A percentile compares a stretch with the other conserved stretches of the same genome.
phyloP scores from a whole-genome alignment of 2,113 vertebrate genomes.

The Scopus umbretta region DNA sequence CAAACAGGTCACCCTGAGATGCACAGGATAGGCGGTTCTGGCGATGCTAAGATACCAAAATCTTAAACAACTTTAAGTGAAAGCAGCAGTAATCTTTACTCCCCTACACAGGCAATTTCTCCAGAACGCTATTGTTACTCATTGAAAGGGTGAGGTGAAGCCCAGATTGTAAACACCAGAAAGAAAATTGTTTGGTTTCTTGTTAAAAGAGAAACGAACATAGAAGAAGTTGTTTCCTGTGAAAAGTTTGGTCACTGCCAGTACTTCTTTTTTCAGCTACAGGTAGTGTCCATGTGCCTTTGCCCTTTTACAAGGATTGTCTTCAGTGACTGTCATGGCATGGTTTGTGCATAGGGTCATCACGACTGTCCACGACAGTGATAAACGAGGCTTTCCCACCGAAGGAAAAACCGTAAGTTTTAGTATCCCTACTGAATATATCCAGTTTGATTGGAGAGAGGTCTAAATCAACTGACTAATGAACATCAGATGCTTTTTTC shows the following conservation, averaged over 20 bases:
- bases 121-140: background rate
- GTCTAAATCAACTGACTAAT: background rate
- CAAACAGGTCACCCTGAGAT: background rate
- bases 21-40: background rate
- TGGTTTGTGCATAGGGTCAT: background rate
- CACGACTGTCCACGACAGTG: background rate
- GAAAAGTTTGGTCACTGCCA: background rate
- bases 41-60: background rate
- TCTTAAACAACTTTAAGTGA: background rate
- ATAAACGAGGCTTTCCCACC: background rate
- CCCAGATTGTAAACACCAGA: background rate
- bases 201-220: background rate
- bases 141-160: background rate
- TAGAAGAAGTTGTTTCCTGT: background rate
- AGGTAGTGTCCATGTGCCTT: background rate
- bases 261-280: background rate
- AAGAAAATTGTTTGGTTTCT: background rate
- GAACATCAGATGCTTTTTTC: background rate
- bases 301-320: background rate
- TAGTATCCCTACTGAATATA: background rate
- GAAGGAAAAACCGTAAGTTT: background rate
- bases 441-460: background rate
- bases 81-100: background rate
- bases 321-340: background rate
- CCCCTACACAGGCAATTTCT: background rate